Base-by-base conservation (phyloP, 2,888 invertebrate genomes). In the Ceratothoa steindachneri region DNA sequence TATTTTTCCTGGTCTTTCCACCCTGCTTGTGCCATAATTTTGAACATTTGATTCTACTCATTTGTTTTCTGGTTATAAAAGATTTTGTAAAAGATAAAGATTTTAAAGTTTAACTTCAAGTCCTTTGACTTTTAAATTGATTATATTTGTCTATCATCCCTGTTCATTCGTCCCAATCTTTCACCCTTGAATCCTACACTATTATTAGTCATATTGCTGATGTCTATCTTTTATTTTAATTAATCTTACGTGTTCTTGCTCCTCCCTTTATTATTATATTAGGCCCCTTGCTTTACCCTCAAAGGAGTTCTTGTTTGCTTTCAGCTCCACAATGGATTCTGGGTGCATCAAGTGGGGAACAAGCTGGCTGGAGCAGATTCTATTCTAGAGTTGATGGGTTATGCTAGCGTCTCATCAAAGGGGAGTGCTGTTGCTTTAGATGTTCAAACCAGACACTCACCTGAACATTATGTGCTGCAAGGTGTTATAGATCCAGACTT, bases 311-410 rank as follows among this genome's bases (percentile, higher is more conserved):
- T n/a, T 69, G 24, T 1, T 66, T 80, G 69, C 5, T 55, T 82
- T 60, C 84, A 93, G 93, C 87, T 92, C 81, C 94, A 93, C 85
- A 90, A 91, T 80, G 95, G 95, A 7, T 94, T 91, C 85, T 95
- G 90, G 85, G 92, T 93, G 82, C 93, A 95, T 83, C 91, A 93
- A 83, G 90, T 95, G 55, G 91, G 92, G 82, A 89, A 91, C 1
- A 91, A 93, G 84, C 86, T 95, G 82, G 87, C 90, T 28, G 91
- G 91, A 69, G 91, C 91, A 0, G 92, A 93, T 83, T 86, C 88
- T 67, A 87, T 95, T 82, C 89, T 95, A 74, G 88, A 90, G 81
- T 89, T 90, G 74, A 91, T 95, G 92, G 95, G 94, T 0, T 95
- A 95, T 83, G 67, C 22, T 15, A 70, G 74, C 22, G 15, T 28